phyloP scores from a whole-genome alignment of 2,888 invertebrate genomes.

The Endotricha flammealis region DNA sequence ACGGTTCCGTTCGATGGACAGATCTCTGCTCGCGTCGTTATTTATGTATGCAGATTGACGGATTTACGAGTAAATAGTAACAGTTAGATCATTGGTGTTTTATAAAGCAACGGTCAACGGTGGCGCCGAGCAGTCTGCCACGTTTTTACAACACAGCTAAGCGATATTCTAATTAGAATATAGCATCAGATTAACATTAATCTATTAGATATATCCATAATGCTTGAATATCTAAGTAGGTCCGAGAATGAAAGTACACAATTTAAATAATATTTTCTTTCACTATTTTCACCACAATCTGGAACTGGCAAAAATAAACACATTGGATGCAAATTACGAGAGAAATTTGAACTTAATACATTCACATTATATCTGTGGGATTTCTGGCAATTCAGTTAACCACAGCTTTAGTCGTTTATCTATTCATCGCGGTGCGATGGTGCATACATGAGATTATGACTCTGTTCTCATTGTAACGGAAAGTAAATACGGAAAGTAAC shows the following conservation, averaged over 20 bases:
- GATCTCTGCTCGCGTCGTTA: conserved; percentile 13
- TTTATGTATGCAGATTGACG: conserved; percentile 11
- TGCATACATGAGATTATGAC: no score
- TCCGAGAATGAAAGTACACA: no score
- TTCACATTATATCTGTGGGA: conserved; percentile 4
- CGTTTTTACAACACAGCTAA: no score
- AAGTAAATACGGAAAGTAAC: no score
- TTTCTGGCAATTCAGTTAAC: conserved; percentile 2
- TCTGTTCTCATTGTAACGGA: conserved; percentile 16
- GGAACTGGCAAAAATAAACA: not conserved
- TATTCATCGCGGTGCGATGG: conserved; percentile 5
- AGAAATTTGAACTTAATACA: conserved; percentile 2
- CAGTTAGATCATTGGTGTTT: no score
- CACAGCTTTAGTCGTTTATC: conserved; percentile 4
- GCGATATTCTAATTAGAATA: no score
- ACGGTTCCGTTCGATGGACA: conserved; percentile 12
- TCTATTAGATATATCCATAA: no score
- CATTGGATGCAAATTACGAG: not conserved
- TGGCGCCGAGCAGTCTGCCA: no score
- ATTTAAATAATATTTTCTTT: not conserved
- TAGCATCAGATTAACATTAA: no score
- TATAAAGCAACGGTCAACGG: no score
- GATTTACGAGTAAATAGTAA: not conserved
- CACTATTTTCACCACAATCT: not conserved
- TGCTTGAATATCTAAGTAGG: no score